These are phyloP conservation scores for Eupithecia dodoneata DNA, from an alignment of 2,888 invertebrate genomes.

Conservation along the genomic window DNA sequence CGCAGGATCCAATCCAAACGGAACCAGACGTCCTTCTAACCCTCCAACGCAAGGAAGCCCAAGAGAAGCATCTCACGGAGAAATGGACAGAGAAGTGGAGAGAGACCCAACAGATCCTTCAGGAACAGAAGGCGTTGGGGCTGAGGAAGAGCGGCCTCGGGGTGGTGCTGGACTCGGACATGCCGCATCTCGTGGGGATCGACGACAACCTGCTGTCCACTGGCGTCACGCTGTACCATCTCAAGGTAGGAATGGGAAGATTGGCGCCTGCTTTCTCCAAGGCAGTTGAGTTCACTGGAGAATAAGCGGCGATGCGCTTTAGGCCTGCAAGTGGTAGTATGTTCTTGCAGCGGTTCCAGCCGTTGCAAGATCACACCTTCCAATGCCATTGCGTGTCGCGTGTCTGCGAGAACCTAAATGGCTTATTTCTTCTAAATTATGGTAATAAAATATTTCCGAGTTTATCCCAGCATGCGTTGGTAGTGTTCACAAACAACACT, in stretches of 20 bases:
- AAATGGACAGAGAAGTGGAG: constrained; percentile 98
- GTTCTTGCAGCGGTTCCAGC: neutral
- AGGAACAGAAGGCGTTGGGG: constrained; percentile 94
- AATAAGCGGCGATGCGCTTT: neutral
- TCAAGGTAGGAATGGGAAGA: constrained; percentile 84
- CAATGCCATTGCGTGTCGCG: too few species aligned
- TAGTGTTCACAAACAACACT: neutral
- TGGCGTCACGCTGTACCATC: constrained; percentile 95
- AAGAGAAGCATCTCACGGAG: constrained; percentile 94
- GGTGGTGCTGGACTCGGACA: constrained; percentile 94
- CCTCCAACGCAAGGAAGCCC: constrained; percentile 94
- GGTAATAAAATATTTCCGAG: neutral
- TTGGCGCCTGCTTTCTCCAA: neutral
- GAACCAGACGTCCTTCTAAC: constrained; percentile 90
- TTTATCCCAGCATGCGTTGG: neutral
- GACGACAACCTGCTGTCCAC: constrained; percentile 95
- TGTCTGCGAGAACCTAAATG: too few species aligned
- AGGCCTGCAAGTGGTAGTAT: neutral
- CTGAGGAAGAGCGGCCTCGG: constrained; percentile 94
- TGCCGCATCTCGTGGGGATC: constrained; percentile 96
- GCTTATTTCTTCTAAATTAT: neutral
- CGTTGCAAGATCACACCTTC: too few species aligned
- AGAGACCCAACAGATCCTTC: constrained; percentile 93
- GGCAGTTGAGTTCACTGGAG: neutral
- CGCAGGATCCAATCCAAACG: constrained; percentile 79